phyloP scores from a whole-genome alignment of 2,888 invertebrate species.

The Mylabris sibirica region DNA sequence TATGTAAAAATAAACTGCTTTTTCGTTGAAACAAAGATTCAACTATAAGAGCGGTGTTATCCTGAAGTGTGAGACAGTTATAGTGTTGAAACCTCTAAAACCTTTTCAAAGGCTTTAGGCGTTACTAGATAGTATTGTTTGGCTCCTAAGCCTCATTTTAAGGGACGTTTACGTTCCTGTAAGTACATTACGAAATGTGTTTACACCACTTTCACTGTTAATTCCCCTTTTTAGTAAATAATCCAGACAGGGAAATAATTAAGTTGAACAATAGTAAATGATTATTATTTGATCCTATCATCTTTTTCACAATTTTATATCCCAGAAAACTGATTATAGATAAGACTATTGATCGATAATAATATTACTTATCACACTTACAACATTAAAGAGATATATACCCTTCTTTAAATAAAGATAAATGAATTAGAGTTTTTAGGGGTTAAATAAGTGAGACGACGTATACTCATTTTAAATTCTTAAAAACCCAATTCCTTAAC shows the following conservation, averaged over 20 bases:
- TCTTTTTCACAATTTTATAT: background rate
- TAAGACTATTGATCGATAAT: background rate
- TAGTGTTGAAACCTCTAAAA: slow-evolving; percentile 36
- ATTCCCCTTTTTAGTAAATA: slow-evolving; percentile 28
- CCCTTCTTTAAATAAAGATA: background rate
- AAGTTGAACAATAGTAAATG: background rate
- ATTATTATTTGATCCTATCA: background rate
- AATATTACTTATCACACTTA: background rate
- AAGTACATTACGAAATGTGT: slow-evolving; percentile 37
- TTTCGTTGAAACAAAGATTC: background rate
- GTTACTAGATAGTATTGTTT: slow-evolving; percentile 38
- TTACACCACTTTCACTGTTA: slow-evolving; percentile 33
- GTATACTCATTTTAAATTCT: slow-evolving; percentile 15
- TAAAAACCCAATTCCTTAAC: slow-evolving; percentile 31
- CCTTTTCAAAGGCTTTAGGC: slow-evolving; percentile 39
- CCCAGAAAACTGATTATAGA: background rate
- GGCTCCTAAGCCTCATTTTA: slow-evolving; percentile 35
- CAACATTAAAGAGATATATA: background rate
- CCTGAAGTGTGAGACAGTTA: background rate
- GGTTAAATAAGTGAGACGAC: slow-evolving; percentile 13
- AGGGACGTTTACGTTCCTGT: slow-evolving; percentile 36
- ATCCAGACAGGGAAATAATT: slow-evolving; percentile 20
- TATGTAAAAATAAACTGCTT: background rate
- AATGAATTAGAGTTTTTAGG: slow-evolving; percentile 15
- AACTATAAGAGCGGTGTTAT: background rate